Conservation (phyloP, 2,888 invertebrate genomes). For the Cerceris ruficornis region DNA sequence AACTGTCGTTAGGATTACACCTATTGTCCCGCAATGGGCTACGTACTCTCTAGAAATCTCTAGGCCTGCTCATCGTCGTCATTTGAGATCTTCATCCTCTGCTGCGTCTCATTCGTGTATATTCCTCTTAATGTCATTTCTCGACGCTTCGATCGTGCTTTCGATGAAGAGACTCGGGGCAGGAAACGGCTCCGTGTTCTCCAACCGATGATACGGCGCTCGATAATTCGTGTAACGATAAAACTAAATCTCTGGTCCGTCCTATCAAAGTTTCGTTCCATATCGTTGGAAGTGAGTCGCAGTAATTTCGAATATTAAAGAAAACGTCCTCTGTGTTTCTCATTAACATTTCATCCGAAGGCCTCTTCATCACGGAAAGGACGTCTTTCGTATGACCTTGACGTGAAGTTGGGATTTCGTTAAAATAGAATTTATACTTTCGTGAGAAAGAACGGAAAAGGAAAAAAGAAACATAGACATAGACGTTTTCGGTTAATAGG, state of each 20-base stretch:
- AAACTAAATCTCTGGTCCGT: neutral
- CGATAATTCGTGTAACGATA: too few species aligned
- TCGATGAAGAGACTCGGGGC: conserved; percentile 62
- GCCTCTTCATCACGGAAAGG: neutral
- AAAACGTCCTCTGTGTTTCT: conserved; percentile 5
- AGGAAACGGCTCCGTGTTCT: conserved; percentile 59
- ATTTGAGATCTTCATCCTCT: conserved; percentile 56
- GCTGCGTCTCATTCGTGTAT: conserved; percentile 29
- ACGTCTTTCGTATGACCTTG: neutral
- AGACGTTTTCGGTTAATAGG: neutral
- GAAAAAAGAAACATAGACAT: neutral
- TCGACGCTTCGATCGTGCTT: conserved; percentile 44
- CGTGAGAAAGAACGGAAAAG: neutral
- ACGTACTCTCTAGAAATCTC: conserved; percentile 63
- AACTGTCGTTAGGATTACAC: conserved; percentile 52
- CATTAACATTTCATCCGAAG: too few species aligned
- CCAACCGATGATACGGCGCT: conserved; percentile 39
- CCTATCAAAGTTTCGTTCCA: neutral
- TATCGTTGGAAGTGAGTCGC: neutral
- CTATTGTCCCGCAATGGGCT: conserved; percentile 55
- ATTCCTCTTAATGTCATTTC: conserved; percentile 2
- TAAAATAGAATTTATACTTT: neutral
- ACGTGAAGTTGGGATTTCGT: neutral
- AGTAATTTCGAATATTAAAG: neutral
- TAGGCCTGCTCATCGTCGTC: conserved; percentile 69